These are phyloP conservation scores for Gila robusta DNA, from an alignment of 2,797 vertebrate genomes.

Conservation along the genomic window DNA sequence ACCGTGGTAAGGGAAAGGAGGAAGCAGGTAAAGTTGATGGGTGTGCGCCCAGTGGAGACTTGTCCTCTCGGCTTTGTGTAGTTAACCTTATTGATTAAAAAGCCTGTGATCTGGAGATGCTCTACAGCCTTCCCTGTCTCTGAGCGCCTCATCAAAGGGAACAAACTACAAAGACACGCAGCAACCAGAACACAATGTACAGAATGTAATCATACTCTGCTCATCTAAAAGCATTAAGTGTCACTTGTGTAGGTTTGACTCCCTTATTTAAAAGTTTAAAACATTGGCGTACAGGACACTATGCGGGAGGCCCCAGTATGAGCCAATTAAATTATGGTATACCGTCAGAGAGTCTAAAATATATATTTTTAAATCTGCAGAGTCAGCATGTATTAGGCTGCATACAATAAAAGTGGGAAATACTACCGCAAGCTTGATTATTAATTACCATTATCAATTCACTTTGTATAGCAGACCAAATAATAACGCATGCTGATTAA, in stretches of 20 bases:
- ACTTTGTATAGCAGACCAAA: background rate
- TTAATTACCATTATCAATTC: background rate
- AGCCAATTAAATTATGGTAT: background rate
- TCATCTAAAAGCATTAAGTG: background rate
- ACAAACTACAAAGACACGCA: conserved; percentile 37
- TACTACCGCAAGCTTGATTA: background rate
- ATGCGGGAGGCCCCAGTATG: background rate
- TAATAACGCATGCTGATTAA: background rate
- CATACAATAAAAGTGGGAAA: background rate
- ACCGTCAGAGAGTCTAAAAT: background rate
- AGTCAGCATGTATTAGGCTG: background rate
- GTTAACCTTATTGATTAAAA: conserved; percentile 76
- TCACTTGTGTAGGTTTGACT: background rate
- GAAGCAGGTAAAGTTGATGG: conserved; percentile 42
- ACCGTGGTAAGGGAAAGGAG: conserved; percentile 43
- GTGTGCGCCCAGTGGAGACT: conserved; percentile 60
- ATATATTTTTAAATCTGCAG: background rate
- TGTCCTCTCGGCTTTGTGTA: conserved; percentile 67
- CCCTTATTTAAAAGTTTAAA: conserved; percentile 2
- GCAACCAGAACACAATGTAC: background rate
- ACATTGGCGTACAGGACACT: background rate
- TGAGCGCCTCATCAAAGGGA: conserved; percentile 54
- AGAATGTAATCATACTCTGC: conserved; percentile 4
- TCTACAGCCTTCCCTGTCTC: conserved; percentile 55
- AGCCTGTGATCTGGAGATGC: conserved; percentile 67